phyloP scores from a whole-genome alignment of 1,140 invertebrate genomes.

The Hyles euphorbiae region DNA sequence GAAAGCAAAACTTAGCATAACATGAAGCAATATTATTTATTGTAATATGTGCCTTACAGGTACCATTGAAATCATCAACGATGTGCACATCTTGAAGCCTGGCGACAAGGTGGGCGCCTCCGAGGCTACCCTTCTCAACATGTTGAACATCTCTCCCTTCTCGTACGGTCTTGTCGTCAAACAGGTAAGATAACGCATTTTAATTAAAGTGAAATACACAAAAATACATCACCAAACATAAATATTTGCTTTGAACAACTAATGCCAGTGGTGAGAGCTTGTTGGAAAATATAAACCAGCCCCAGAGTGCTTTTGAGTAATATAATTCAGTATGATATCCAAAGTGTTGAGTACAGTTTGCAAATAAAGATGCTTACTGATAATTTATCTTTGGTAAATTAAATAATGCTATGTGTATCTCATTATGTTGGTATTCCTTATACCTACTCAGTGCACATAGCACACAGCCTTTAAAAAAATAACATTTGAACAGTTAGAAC shows the following conservation, averaged over 20 bases:
- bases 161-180: conserved; percentile 97
- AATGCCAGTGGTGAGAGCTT: too few relatives aligned
- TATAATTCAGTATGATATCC: conserved; percentile 18
- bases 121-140: conserved; percentile 98
- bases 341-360: conserved; percentile 71
- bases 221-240: too few relatives aligned
- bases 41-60: conserved; percentile 36
- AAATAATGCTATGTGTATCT: conserved; percentile 6
- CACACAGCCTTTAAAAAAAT: conserved; percentile 20
- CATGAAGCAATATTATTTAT: background rate
- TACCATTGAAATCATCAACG: conserved; percentile 99
- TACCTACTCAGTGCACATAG: conserved; percentile 9
- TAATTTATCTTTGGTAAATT: conserved; percentile 69
- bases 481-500: background rate
- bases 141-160: conserved; percentile 99
- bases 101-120: conserved; percentile 99
- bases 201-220: background rate
- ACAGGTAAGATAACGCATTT: conserved; percentile 75
- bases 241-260: too few relatives aligned
- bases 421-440: conserved; percentile 19
- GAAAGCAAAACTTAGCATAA: too few relatives aligned
- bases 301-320: too few relatives aligned
- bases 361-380: conserved; percentile 45
- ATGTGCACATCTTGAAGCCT: conserved; percentile 96
- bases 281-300: too few relatives aligned